These are phyloP conservation scores for Euwallacea similis DNA, from an alignment of 1,140 invertebrate genomes.

Conservation along the genomic window DNA sequence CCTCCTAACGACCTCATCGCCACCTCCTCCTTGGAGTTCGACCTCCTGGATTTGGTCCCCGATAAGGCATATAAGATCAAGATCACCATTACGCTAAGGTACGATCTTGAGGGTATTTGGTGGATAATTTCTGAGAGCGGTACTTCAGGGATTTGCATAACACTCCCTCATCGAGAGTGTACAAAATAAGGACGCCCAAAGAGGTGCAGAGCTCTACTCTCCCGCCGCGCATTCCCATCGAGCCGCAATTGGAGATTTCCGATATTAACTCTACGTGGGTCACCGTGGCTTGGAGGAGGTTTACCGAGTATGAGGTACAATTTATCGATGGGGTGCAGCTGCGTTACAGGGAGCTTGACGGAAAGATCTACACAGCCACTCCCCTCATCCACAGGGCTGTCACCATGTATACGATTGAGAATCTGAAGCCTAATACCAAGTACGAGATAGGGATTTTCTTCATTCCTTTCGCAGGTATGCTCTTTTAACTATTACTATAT, in stretches of 20 bases:
- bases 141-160: conserved; percentile 64
- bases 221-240: conserved; percentile 67
- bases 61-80: conserved; percentile 80
- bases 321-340: conserved; percentile 74
- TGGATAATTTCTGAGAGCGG: neutral
- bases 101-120: neutral
- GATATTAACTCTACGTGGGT: conserved; percentile 78
- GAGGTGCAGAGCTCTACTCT: conserved; percentile 56
- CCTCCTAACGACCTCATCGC: conserved; percentile 81
- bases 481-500: no score
- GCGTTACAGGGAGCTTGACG: conserved; percentile 70
- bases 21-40: conserved; percentile 80
- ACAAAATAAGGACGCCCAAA: conserved; percentile 68
- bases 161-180: conserved; percentile 72
- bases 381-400: conserved; percentile 76
- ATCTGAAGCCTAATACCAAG: conserved; percentile 68
- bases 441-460: conserved; percentile 79
- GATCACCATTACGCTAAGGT: conserved; percentile 69
- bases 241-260: conserved; percentile 71
- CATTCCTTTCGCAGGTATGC: conserved; percentile 64
- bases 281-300: conserved; percentile 78
- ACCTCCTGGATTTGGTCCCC: conserved; percentile 73
- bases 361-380: conserved; percentile 73
- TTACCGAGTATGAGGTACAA: conserved; percentile 73
- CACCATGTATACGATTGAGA: conserved; percentile 70